Percentiles rank a stretch among this genome's conserved stretches.
Evolutionary conservation across 35 echinoderm and acorn worm genomes (phyloP).

Genomic region (Amphiura filiformis): DNA sequence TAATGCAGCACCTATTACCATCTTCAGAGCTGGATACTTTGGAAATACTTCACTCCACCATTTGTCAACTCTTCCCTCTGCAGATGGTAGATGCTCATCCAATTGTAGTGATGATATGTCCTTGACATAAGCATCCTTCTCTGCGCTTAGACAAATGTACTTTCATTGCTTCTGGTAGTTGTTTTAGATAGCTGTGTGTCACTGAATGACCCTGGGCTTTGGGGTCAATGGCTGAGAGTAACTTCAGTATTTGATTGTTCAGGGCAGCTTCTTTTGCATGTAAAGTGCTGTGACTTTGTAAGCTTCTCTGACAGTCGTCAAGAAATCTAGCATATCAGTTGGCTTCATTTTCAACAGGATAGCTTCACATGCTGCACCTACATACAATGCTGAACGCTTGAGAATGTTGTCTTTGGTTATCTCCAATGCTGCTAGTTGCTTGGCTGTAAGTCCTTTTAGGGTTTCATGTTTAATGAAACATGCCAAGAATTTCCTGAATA

Average conservation of each 20-base stretch:
- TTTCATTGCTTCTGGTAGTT: slow-evolving; percentile 32
- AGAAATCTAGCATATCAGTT: slow-evolving; percentile 12
- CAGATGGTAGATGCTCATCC: slow-evolving; percentile 22
- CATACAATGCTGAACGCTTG: slow-evolving; percentile 39
- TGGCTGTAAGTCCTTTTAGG: slow-evolving; percentile 27
- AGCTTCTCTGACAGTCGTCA: slow-evolving; percentile 40
- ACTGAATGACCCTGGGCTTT: slow-evolving; percentile 58
- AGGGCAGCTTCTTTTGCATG: slow-evolving; percentile 41
- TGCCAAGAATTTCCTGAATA: slow-evolving; percentile 57
- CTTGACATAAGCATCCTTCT: slow-evolving; percentile 5
- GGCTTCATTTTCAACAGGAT: slow-evolving; percentile 43
- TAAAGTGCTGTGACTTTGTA: slow-evolving; percentile 36
- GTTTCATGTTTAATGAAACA: no score
- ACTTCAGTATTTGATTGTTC: slow-evolving; percentile 26
- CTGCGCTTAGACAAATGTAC: neutral
- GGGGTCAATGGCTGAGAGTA: slow-evolving; percentile 49
- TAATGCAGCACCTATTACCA: slow-evolving; percentile 1
- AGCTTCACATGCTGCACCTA: slow-evolving; percentile 36
- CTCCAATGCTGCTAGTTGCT: slow-evolving; percentile 39
- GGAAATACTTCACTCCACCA: slow-evolving; percentile 51
- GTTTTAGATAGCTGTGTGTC: no score
- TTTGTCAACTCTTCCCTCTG: slow-evolving; percentile 27
- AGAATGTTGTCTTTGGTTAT: slow-evolving; percentile 32
- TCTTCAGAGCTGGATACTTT: slow-evolving; percentile 52
- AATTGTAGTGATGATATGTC: no score